These are phyloP conservation scores for Podarcis lilfordi DNA, from an alignment of 2,797 vertebrate species.

Conservation along the genomic window DNA sequence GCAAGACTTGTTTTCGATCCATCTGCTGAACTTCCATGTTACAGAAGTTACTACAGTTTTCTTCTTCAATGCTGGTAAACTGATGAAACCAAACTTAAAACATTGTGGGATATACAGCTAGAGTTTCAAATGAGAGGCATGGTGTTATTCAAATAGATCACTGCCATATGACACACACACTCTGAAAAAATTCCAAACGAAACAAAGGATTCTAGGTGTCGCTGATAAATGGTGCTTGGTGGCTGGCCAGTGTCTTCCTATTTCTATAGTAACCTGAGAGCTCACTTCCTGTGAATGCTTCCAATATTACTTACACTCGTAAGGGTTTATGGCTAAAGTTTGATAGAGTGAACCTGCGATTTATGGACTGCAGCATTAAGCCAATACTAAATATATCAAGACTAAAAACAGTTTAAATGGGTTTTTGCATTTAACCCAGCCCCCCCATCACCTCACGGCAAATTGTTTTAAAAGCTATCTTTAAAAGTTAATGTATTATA, in stretches of 20 bases:
- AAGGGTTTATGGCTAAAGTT: constrained; percentile 66
- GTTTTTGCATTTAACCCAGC: constrained; percentile 65
- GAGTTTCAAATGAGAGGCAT: constrained; percentile 65
- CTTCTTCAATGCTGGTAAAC: constrained; percentile 47
- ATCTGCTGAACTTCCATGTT: constrained; percentile 64
- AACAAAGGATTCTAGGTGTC: constrained; percentile 80
- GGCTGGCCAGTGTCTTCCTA: constrained; percentile 78
- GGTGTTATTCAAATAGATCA: constrained; percentile 56
- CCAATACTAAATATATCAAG: constrained; percentile 34
- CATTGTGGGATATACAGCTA: constrained; percentile 39
- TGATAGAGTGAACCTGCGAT: constrained; percentile 58
- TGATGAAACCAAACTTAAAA: constrained; percentile 65
- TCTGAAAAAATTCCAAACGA: constrained; percentile 35
- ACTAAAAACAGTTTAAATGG: constrained; percentile 61
- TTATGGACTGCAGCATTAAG: constrained; percentile 58
- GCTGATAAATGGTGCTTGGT: constrained; percentile 74
- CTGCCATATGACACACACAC: constrained; percentile 59
- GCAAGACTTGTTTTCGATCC: constrained; percentile 68
- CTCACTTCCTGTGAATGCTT: constrained; percentile 81
- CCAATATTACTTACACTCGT: constrained; percentile 73
- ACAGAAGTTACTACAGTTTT: constrained; percentile 72
- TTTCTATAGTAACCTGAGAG: constrained; percentile 80
- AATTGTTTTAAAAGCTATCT: constrained; percentile 45
- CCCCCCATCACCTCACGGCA: not conserved
- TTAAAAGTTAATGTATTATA: constrained; percentile 17